These are phyloP conservation scores for Corvus cornix DNA, from an alignment of 2,113 vertebrate genomes.

Conservation along the genomic window DNA sequence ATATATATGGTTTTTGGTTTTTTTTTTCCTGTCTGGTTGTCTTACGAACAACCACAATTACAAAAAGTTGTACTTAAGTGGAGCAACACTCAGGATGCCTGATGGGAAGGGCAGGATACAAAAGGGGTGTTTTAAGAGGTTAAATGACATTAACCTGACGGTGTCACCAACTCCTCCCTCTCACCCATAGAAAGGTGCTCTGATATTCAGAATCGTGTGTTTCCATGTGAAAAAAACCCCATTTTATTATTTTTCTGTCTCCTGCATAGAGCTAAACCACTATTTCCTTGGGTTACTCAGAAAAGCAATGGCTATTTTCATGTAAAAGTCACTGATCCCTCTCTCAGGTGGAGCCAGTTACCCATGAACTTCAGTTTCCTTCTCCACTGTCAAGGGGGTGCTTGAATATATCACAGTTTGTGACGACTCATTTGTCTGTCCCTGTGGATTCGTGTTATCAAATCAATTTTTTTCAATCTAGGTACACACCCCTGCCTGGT, in stretches of 20 bases:
- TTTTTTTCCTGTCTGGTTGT: rapidly evolving
- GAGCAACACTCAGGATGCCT: neutral
- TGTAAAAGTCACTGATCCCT: neutral
- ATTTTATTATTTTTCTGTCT: neutral
- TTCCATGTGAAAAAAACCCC: neutral
- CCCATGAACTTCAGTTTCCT: neutral
- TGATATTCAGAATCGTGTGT: neutral
- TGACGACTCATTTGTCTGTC: neutral
- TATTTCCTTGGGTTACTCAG: neutral
- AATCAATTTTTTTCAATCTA: neutral
- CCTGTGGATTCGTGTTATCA: neutral
- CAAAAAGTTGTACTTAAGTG: no score
- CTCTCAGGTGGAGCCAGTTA: neutral
- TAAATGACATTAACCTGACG: neutral
- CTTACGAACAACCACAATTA: neutral
- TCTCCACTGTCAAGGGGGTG: neutral
- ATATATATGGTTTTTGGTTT: no score
- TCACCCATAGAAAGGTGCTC: neutral
- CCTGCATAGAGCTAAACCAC: neutral
- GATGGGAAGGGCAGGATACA: neutral
- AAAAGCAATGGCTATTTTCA: neutral
- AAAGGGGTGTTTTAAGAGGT: neutral
- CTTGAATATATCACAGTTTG: neutral
- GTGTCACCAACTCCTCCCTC: neutral
- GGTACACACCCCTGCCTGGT: neutral